These are phyloP conservation scores for Sardinella longiceps DNA, from an alignment of 2,797 vertebrate species.

Conservation along the genomic window DNA sequence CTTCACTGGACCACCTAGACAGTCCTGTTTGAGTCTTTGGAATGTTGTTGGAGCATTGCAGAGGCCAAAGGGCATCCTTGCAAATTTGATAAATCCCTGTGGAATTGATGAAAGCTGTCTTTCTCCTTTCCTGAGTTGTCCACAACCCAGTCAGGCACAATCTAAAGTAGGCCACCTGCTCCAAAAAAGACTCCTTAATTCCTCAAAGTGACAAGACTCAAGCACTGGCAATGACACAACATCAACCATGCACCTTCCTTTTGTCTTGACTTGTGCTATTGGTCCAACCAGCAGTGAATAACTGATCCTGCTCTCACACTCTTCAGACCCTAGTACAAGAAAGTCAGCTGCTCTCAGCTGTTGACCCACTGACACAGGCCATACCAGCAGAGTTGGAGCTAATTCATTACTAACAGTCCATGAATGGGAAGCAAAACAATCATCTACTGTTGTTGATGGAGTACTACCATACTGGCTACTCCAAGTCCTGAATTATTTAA, in stretches of 20 bases:
- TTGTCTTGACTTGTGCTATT: neutral
- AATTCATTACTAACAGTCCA: neutral
- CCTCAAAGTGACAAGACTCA: neutral
- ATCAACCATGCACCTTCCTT: neutral
- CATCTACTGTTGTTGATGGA: neutral
- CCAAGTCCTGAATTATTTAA: neutral
- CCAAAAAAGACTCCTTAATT: neutral
- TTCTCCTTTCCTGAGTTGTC: neutral
- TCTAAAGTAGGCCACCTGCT: neutral
- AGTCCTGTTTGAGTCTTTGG: neutral
- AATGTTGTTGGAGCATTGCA: constrained; percentile 7
- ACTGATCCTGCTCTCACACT: constrained; percentile 12
- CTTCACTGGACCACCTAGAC: constrained; percentile 14
- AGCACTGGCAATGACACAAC: neutral
- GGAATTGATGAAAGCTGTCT: neutral
- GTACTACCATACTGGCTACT: neutral
- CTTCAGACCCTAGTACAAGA: neutral
- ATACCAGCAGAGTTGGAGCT: neutral
- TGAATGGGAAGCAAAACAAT: neutral
- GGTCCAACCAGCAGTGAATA: neutral
- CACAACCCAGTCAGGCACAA: neutral
- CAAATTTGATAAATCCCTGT: neutral
- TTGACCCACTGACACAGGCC: neutral
- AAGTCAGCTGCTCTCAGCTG: constrained; percentile 4
- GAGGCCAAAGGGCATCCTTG: neutral